Base-by-base conservation (phyloP, 2,113 vertebrate species). In the Piprites chloris region DNA sequence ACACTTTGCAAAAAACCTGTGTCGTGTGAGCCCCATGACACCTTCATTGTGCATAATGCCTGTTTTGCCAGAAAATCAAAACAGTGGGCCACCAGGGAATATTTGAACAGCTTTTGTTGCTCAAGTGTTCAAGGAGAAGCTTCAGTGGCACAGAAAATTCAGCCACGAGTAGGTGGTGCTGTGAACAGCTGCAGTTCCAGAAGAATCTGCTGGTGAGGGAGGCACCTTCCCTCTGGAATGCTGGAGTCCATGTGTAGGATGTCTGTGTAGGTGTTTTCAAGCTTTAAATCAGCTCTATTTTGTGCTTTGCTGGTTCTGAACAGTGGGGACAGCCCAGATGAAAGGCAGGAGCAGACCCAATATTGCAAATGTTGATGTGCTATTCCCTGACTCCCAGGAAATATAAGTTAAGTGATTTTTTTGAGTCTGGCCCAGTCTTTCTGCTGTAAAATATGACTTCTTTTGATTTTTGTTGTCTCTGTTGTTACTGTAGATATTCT, bases 401-500 rank as follows among this genome's bases (percentile, higher is more conserved):
- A 42, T 27, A 24, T 0, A 39, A 53, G 2, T 55, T 23, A 55
- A 46, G 46, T 72, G 50, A 30, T 37, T 85, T 55, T 75, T 75
- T 79, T 79, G 13, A 47, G 52, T 72, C 67, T 91, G n/a, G 42
- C 8, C 11, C 8, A 12, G 9, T 56, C 26, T 4, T 32, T 22
- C 69, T 55, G 39, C 76, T 89, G 56, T 75, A 83, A 66, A 86
- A 65, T 61, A 21, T 11, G 3, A 24, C 6, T 42, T 11, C 56
- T 22, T 59, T 44, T 16, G 3, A 6, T 5, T 47, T 55, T 79
- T 55, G n/a, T 9, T 23, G 7, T 16, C 32, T 80, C 74, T 81
- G 7, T 86, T 78, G 21, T 47, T 76, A 49, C 80, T 23, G 7
- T 89, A 99, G 99, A 99, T 90, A 98, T 99, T 84, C 98, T 99